These are phyloP conservation scores for Xiphydria camelus DNA, from an alignment of 2,888 invertebrate species.

Conservation along the genomic window DNA sequence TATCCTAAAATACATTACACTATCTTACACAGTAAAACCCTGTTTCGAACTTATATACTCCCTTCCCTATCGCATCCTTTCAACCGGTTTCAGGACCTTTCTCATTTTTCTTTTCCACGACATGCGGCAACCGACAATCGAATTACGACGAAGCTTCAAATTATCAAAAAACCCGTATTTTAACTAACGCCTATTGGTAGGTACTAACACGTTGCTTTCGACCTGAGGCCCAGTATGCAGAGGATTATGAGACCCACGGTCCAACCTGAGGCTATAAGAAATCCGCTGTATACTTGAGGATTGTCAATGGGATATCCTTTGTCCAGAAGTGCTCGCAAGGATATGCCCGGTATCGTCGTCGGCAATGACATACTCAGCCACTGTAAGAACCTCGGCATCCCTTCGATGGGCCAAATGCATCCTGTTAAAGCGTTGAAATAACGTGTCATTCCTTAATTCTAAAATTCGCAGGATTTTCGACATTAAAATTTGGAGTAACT, in stretches of 20 bases:
- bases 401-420: conserved; percentile 72
- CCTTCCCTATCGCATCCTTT: no score
- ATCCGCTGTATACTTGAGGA: conserved; percentile 73
- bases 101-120: not conserved
- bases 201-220: conserved; percentile 35
- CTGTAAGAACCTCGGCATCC: conserved; percentile 66
- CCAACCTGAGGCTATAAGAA: conserved; percentile 71
- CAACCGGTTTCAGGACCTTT: no score
- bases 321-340: conserved; percentile 75
- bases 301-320: conserved; percentile 74
- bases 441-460: not conserved
- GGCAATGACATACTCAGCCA: conserved; percentile 72
- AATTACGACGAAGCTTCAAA: no score
- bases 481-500: conserved; percentile 4
- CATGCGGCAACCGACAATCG: no score
- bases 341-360: conserved; percentile 77
- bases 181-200: not conserved
- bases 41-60: no score
- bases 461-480: not conserved
- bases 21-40: conserved; percentile 23
- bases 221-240: conserved; percentile 62
- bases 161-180: no score
- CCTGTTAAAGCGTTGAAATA: conserved; percentile 60
- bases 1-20: no score
- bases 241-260: conserved; percentile 63